Percentiles rank a stretch among this genome's conserved stretches.
These are phyloP conservation scores for Tholera decimalis DNA, from an alignment of 2,888 invertebrate species.

Conservation along the genomic window DNA sequence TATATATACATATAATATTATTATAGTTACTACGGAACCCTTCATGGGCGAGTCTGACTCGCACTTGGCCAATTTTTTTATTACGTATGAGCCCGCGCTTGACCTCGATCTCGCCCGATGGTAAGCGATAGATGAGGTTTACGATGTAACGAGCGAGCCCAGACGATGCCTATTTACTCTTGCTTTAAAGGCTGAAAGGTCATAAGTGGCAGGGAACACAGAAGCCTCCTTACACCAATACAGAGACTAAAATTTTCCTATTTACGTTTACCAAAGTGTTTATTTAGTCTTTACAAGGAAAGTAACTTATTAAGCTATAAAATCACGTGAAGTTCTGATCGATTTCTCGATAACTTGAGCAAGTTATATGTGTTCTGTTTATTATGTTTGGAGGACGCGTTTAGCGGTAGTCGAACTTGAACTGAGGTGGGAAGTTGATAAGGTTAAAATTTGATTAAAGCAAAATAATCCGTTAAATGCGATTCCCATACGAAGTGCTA, in stretches of 20 bases:
- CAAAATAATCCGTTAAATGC: not conserved
- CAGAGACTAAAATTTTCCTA: slow-evolving; percentile 4
- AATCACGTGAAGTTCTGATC: slow-evolving; percentile 46
- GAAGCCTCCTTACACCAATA: not conserved
- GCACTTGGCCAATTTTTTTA: too few relatives aligned
- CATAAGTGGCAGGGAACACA: too few relatives aligned
- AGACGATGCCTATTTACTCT: too few relatives aligned
- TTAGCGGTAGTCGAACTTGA: slow-evolving; percentile 2
- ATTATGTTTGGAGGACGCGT: not conserved
- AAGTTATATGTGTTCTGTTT: slow-evolving; percentile 52
- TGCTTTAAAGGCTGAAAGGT: too few relatives aligned
- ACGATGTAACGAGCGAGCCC: too few relatives aligned
- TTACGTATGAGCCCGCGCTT: too few relatives aligned
- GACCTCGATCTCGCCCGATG: too few relatives aligned
- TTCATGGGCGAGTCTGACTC: too few relatives aligned
- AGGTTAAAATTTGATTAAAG: not conserved
- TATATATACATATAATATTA: too few relatives aligned
- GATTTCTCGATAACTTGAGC: slow-evolving; percentile 36
- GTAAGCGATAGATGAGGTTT: too few relatives aligned
- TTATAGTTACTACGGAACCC: too few relatives aligned
- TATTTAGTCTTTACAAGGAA: slow-evolving; percentile 2
- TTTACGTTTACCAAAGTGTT: slow-evolving; percentile 31
- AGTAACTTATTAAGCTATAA: slow-evolving; percentile 34
- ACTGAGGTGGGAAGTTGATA: not conserved
- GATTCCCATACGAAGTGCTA: not conserved